Evolutionary conservation across 2,888 invertebrate genomes (phyloP).

Genomic region (Ophion slaviceki): DNA sequence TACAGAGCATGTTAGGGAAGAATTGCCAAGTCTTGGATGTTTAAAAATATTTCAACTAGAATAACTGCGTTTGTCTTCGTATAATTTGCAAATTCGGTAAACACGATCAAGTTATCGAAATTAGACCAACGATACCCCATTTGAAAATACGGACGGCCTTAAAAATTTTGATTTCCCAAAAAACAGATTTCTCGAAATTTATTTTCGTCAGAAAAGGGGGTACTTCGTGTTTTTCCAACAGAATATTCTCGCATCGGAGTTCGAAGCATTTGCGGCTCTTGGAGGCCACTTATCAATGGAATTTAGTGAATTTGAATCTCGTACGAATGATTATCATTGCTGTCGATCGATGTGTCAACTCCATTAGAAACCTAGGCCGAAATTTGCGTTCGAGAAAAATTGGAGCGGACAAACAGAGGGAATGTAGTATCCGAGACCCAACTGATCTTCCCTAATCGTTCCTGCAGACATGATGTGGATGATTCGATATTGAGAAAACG

Average conservation of each 20-base stretch:
- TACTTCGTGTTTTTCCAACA: no score
- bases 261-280: neutral
- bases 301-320: neutral
- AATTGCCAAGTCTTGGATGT: neutral
- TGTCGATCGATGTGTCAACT: no score
- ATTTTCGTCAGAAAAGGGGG: neutral
- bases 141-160: neutral
- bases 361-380: neutral
- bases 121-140: neutral
- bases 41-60: neutral
- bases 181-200: neutral
- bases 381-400: neutral
- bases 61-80: neutral
- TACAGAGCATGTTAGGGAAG: constrained; percentile 12
- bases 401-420: neutral
- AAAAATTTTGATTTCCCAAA: neutral
- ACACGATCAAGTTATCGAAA: neutral
- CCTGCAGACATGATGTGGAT: constrained; percentile 58
- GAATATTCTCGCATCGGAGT: neutral
- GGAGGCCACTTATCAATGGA: neutral
- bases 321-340: no score
- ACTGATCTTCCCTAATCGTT: constrained; percentile 24
- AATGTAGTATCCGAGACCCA: neutral
- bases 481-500: constrained; percentile 37
- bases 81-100: neutral